Evolutionary conservation across 2,888 invertebrate species (phyloP), one percentile per base, ranked within the genome.

Genomic region (Polydrusus pterygomalis): DNA sequence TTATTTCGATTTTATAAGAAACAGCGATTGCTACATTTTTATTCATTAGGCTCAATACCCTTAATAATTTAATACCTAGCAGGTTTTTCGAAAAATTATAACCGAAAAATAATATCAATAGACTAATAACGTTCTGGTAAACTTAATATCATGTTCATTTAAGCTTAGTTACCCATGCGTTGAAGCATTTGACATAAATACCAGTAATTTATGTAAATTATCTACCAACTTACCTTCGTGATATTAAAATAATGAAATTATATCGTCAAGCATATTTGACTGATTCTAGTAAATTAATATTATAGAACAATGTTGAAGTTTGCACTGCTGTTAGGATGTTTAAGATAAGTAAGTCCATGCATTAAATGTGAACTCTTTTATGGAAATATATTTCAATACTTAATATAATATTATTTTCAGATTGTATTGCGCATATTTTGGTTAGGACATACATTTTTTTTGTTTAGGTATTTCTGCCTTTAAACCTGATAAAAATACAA

Each of bases 221-320:
- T 65, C 72, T 71, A 77, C 70, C 75, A 74, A 74, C 74, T 75
- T 78, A 81, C 84, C 83, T 85, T 84, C 84, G 85, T 86, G 86
- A 86, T 86, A 86, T 85, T 85, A 85, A 83, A 80, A 83, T 82
- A 83, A 83, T 85, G 84, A 85, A 85, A 49, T 70, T 77, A 77
- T 77, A 77, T 77, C 70, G 77, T 73, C 77, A 74, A 75, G 71
- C 62, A 80, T 84, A 83, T 82, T 83, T 85, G 86, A 86, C 85
- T 86, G 86, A 85, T 82, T 79, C 82, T 85, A 85, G 83, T 80
- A 78, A 79, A 78, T 78, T 77, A 79, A 78, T 74, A 75, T 79
- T 79, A 78, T 81, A 81, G 83, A 84, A 82, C 81, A 85, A 83
- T 81, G 81, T 82, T 71, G 56, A 75, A 75, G 68, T 85, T 85